phyloP scores from a whole-genome alignment of 2,888 invertebrate genomes.

The Rugalucina vietnamica region DNA sequence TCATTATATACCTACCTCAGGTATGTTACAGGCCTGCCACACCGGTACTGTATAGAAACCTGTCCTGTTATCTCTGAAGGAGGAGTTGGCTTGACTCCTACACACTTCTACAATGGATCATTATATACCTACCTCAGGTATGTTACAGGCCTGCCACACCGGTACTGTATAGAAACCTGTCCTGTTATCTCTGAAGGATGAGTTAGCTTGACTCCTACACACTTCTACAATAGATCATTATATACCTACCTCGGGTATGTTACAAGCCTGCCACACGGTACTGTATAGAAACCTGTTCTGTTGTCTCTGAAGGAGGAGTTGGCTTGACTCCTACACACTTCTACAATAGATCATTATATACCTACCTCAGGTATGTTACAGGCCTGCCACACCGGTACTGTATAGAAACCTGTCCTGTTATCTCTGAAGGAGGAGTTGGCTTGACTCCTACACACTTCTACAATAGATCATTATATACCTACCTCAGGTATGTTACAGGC shows the following conservation, averaged over 20 bases:
- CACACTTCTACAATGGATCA: too few species aligned
- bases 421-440: too few species aligned
- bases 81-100: too few species aligned
- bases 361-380: not conserved
- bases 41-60: not conserved
- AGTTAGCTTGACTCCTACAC: too few species aligned
- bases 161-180: too few species aligned
- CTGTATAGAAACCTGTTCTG: conserved; percentile 70
- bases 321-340: conserved; percentile 72
- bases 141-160: too few species aligned
- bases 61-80: not conserved
- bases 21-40: not conserved
- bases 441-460: not conserved
- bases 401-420: not conserved
- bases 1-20: not conserved
- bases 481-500: not conserved
- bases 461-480: not conserved
- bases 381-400: not conserved
- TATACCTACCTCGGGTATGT: conserved; percentile 72
- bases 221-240: too few species aligned
- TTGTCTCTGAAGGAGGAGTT: conserved; percentile 73
- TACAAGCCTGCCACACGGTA: conserved; percentile 74
- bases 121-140: too few species aligned
- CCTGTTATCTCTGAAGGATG: too few species aligned
- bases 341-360: too few species aligned